These are phyloP conservation scores for Notarius quadriscutis DNA, from an alignment of 2,113 vertebrate genomes.

Conservation along the genomic window DNA sequence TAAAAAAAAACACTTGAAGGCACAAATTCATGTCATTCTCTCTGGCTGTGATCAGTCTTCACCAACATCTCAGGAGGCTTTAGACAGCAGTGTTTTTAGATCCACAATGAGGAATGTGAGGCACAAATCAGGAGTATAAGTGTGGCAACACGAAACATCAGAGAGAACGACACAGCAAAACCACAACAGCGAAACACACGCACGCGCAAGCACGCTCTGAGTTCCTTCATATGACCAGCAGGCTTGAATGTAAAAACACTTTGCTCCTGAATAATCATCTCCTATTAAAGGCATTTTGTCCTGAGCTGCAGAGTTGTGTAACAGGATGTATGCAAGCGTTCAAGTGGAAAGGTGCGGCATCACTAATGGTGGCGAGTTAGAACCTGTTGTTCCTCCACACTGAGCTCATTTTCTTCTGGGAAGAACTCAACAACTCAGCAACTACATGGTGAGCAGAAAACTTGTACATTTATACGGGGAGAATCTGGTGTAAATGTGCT, in stretches of 20 bases:
- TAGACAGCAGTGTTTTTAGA: not conserved
- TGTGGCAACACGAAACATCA: not conserved
- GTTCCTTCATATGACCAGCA: not conserved
- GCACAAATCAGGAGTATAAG: not conserved
- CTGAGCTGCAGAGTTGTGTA: not conserved
- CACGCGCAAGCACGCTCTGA: not conserved
- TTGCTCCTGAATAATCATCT: conserved; percentile 3
- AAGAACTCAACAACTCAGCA: not conserved
- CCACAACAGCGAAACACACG: not conserved
- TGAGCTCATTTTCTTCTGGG: not conserved
- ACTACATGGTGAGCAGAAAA: not conserved
- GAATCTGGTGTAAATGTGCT: not conserved
- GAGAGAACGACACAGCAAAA: not conserved
- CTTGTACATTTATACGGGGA: not conserved
- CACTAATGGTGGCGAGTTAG: not conserved
- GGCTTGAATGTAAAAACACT: not conserved
- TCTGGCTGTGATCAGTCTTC: not conserved
- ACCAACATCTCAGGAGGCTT: not conserved
- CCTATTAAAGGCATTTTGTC: not conserved
- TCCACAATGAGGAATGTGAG: not conserved
- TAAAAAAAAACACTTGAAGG: not conserved
- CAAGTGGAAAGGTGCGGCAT: not conserved
- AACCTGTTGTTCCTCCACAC: not conserved
- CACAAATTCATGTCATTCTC: not conserved
- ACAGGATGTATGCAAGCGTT: not conserved